phyloP scores from a whole-genome alignment of 2,113 vertebrate genomes.

The Anseranas semipalmata region DNA sequence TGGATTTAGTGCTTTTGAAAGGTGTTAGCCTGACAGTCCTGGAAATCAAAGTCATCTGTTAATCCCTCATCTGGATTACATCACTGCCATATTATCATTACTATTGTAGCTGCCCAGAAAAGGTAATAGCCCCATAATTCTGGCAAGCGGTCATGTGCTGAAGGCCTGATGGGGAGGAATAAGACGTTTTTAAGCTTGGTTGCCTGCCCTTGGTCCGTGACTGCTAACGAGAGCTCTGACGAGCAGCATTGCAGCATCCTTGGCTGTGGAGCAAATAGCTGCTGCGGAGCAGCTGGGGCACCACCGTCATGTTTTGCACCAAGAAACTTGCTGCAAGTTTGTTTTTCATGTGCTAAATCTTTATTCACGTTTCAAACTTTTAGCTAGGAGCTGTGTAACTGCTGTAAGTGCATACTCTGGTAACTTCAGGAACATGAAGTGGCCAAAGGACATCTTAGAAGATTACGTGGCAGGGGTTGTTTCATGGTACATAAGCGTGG shows the following conservation, averaged over 20 bases:
- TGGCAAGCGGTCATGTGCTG: not conserved
- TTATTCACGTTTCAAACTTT: not conserved
- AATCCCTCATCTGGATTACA: not conserved
- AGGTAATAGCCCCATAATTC: not conserved
- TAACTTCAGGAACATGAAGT: not conserved
- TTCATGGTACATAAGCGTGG: not conserved
- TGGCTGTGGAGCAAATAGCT: not conserved
- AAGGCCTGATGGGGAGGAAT: not conserved
- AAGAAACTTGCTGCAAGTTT: not conserved
- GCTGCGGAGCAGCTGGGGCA: not conserved
- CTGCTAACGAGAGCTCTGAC: not conserved
- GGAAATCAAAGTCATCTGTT: not conserved
- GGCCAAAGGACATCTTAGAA: not conserved
- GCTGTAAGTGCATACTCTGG: not conserved
- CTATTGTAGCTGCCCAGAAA: not conserved
- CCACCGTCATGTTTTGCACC: not conserved
- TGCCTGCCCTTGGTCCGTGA: not conserved
- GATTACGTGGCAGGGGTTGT: not conserved
- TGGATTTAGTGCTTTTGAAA: not conserved
- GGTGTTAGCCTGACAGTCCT: not conserved
- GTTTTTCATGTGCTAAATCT: not conserved
- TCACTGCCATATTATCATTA: not conserved
- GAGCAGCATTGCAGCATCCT: not conserved
- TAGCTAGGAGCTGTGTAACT: not conserved
- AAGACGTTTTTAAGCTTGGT: not conserved